Evolutionary conservation across 1,140 invertebrate species (phyloP).

Genomic region (Palaemon carinicauda): DNA sequence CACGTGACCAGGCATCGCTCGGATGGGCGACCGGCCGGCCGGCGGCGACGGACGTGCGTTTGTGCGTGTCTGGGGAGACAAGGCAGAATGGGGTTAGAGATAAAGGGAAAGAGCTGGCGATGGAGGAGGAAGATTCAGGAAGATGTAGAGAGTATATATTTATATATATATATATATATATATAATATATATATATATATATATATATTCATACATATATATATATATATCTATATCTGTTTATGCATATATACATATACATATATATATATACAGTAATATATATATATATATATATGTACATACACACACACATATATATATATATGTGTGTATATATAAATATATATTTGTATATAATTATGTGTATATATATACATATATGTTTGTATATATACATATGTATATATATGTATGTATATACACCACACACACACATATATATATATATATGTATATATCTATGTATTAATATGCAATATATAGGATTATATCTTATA

Average conservation of each 20-base stretch:
- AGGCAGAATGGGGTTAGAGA: background rate
- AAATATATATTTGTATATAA: no score
- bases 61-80: background rate
- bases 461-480: no score
- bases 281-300: no score
- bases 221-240: background rate
- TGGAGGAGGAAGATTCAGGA: background rate
- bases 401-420: no score
- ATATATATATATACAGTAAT: background rate
- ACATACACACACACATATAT: no score
- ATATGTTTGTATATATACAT: background rate
- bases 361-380: no score
- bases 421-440: no score
- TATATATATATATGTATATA: no score
- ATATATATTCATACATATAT: background rate
- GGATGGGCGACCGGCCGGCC: background rate
- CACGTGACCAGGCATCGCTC: conserved; percentile 12
- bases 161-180: background rate
- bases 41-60: background rate
- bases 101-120: background rate
- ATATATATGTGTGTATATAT: no score
- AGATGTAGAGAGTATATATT: no score
- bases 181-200: background rate
- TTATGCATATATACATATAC: background rate
- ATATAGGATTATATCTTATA: no score